phyloP scores from a whole-genome alignment of 2,113 vertebrate species.

The Macroglossus sobrinus region DNA sequence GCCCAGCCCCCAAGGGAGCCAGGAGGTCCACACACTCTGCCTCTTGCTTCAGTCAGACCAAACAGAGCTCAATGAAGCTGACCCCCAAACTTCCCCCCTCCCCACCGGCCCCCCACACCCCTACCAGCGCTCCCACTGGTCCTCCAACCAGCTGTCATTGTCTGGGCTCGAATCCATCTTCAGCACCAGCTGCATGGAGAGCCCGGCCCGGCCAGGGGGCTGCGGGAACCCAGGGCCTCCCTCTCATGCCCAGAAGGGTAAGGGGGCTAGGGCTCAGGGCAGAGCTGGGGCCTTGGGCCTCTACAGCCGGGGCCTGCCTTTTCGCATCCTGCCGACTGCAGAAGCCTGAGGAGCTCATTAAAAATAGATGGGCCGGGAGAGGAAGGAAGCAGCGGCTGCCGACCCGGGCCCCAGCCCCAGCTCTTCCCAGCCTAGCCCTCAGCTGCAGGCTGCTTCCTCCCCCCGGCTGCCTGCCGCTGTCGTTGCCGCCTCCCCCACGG shows the following conservation, averaged over 20 bases:
- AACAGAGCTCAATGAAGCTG: not conserved
- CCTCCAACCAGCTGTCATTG: conserved; percentile 97
- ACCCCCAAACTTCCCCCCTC: not conserved
- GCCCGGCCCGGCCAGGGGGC: conserved; percentile 70
- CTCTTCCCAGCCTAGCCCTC: conserved; percentile 55
- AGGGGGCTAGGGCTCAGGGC: not conserved
- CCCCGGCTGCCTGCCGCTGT: not conserved
- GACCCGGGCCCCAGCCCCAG: conserved; percentile 52
- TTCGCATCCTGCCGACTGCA: conserved; percentile 79
- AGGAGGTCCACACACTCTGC: not conserved
- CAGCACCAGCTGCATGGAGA: conserved; percentile 88
- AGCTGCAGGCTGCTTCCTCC: conserved; percentile 72
- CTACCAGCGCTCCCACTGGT: conserved; percentile 99
- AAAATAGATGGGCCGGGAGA: conserved; percentile 85
- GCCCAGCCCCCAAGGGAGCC: not conserved
- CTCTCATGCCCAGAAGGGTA: conserved; percentile 50
- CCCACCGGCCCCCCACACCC: conserved; percentile 44
- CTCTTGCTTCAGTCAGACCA: not conserved
- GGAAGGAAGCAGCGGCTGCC: conserved; percentile 63
- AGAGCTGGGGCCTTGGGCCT: conserved; percentile 67
- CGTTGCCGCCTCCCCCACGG: conserved; percentile 66
- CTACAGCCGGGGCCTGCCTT: conserved; percentile 69
- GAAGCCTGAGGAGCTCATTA: conserved; percentile 86
- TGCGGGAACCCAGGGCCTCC: conserved; percentile 60
- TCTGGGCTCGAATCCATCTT: conserved; percentile 94